Conservation (phyloP, 2,888 invertebrate species). For the Tetragonula carbonaria region DNA sequence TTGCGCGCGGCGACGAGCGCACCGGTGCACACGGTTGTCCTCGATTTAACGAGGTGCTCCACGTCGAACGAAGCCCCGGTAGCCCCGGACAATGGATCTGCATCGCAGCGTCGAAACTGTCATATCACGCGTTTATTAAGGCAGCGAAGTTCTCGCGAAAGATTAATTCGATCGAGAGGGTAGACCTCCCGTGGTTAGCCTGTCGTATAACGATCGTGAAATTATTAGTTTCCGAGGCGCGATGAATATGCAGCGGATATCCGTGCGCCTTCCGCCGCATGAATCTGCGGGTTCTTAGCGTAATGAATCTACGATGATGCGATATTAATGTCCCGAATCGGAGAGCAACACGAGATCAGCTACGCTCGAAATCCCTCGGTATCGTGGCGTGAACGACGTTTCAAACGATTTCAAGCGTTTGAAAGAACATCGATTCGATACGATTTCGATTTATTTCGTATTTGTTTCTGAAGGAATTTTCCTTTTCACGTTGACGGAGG, state of each 20-base stretch:
- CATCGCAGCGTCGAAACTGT: conserved; percentile 60
- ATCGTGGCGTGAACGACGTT: conserved; percentile 7
- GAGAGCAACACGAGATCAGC: neutral
- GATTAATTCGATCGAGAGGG: conserved; percentile 67
- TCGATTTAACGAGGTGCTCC: conserved; percentile 36
- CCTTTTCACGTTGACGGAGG: neutral
- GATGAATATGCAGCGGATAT: conserved; percentile 55
- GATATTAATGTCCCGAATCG: conserved; percentile 62
- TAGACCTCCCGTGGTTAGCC: conserved; percentile 21
- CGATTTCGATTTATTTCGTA: neutral
- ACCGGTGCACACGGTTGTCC: neutral
- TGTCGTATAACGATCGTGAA: conserved; percentile 50
- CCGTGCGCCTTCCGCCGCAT: conserved; percentile 14
- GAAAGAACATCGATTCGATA: neutral
- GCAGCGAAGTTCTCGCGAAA: conserved; percentile 54
- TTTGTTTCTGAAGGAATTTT: neutral
- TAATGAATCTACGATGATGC: conserved; percentile 63
- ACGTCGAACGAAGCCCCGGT: neutral
- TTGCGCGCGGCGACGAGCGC: neutral
- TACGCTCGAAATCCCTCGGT: neutral
- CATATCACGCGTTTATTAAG: conserved; percentile 70
- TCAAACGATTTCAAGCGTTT: neutral
- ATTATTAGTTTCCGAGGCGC: conserved; percentile 64
- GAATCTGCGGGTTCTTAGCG: conserved; percentile 52
- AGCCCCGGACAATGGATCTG: conserved; percentile 56